These are phyloP conservation scores for Hypotaenidia okinawae DNA, from an alignment of 2,797 vertebrate species.

Conservation along the genomic window DNA sequence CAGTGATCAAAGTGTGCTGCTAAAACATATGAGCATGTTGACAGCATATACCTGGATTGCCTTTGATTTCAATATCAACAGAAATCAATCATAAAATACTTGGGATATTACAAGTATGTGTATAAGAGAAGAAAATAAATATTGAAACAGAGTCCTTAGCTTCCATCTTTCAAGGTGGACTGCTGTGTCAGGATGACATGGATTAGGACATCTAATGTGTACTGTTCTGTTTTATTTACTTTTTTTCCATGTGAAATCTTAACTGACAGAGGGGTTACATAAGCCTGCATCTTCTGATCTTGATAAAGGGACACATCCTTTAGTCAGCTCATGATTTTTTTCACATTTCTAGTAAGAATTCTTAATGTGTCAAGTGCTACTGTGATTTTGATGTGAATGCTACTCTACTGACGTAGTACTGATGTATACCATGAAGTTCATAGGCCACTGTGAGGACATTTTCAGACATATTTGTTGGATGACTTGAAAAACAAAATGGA, in stretches of 20 bases:
- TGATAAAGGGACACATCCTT: neutral
- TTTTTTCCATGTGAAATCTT: neutral
- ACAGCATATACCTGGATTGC: neutral
- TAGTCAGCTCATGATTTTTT: neutral
- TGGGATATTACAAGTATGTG: neutral
- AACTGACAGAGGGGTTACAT: neutral
- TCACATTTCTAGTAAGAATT: neutral
- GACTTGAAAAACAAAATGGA: neutral
- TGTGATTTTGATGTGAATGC: neutral
- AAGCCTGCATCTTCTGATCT: neutral
- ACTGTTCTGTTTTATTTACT: neutral
- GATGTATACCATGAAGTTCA: neutral
- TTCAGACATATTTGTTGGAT: neutral
- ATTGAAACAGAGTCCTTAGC: neutral
- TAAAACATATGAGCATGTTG: neutral
- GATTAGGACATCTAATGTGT: neutral
- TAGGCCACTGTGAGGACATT: neutral
- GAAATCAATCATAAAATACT: neutral
- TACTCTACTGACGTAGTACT: neutral
- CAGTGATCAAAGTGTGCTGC: neutral
- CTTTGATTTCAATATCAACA: neutral
- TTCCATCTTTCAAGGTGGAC: neutral
- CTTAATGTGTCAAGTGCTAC: neutral
- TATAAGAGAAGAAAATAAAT: neutral
- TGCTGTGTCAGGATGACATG: neutral